Evolutionary conservation across 2,888 invertebrate genomes (phyloP).

Genomic region (Cyclophora punctaria): DNA sequence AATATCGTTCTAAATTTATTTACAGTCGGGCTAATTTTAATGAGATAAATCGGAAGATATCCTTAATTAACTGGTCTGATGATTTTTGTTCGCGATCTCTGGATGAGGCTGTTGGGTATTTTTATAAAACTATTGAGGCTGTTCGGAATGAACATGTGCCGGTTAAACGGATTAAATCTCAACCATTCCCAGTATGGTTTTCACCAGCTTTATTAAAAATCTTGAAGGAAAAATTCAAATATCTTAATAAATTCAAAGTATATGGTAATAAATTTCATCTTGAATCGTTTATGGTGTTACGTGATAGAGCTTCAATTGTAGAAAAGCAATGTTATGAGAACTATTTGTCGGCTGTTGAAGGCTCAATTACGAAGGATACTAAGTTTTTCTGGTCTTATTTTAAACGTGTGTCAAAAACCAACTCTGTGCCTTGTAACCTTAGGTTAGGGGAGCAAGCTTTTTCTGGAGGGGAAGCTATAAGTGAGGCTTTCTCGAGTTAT

Average conservation of each 20-base stretch:
- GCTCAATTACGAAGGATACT: conserved; percentile 8
- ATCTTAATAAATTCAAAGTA: too few species aligned
- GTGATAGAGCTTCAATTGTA: conserved; percentile 6
- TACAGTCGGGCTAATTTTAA: too few species aligned
- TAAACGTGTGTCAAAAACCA: conserved; percentile 10
- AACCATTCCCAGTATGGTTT: background rate
- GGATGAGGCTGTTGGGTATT: too few species aligned
- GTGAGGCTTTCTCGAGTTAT: conserved; percentile 11
- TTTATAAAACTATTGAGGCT: too few species aligned
- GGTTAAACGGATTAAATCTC: too few species aligned
- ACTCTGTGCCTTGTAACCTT: conserved; percentile 11
- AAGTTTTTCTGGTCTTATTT: conserved; percentile 16
- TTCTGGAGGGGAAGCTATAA: conserved; percentile 10
- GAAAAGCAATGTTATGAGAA: conserved; percentile 8
- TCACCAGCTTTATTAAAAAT: background rate
- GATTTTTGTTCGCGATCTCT: too few species aligned
- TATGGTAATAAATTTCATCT: too few species aligned
- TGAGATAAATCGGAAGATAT: too few species aligned
- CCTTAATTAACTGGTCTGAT: too few species aligned
- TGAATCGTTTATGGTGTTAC: background rate
- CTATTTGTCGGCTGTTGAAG: conserved; percentile 9
- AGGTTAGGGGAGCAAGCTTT: conserved; percentile 4
- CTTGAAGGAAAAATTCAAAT: conserved; percentile 6
- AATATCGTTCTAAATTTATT: too few species aligned
- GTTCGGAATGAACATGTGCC: too few species aligned